These are phyloP conservation scores for Drosophila murphyi DNA, from an alignment of 1,140 invertebrate species.

Conservation along the genomic window DNA sequence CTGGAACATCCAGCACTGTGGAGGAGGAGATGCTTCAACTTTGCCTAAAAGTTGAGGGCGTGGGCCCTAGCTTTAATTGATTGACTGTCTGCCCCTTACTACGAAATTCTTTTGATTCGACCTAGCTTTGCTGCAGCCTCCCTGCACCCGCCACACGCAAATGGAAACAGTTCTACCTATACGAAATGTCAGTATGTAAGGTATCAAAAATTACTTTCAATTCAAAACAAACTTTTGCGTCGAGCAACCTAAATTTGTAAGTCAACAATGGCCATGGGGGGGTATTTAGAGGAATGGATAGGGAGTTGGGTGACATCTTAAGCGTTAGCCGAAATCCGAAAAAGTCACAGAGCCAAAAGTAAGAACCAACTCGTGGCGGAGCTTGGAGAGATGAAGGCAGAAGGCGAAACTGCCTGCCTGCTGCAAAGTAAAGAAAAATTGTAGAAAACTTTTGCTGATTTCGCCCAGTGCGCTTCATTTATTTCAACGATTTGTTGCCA, in stretches of 20 bases:
- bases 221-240: constrained; percentile 81
- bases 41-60: constrained; percentile 20
- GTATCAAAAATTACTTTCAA: constrained; percentile 82
- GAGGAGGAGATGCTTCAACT: not conserved
- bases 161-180: constrained; percentile 54
- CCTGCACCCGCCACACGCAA: not conserved
- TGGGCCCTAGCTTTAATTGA: constrained; percentile 70
- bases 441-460: constrained; percentile 81
- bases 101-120: constrained; percentile 7
- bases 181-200: constrained; percentile 50
- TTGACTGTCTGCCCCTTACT: constrained; percentile 54
- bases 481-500: constrained; percentile 81
- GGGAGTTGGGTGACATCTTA: constrained; percentile 3
- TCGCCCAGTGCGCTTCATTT: constrained; percentile 81
- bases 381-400: not conserved
- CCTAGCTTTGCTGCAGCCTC: constrained; percentile 14
- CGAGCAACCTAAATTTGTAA: constrained; percentile 79
- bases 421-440: constrained; percentile 81
- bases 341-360: constrained; percentile 73
- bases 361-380: constrained; percentile 48
- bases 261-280: constrained; percentile 67
- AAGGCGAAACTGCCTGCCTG: constrained; percentile 40
- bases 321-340: constrained; percentile 75
- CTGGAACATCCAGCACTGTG: constrained; percentile 21
- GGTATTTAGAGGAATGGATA: not conserved